A percentile compares a stretch with the other conserved stretches of the same genome.
Conservation (phyloP, 2,797 vertebrate genomes). For the Anomalospiza imberbis region DNA sequence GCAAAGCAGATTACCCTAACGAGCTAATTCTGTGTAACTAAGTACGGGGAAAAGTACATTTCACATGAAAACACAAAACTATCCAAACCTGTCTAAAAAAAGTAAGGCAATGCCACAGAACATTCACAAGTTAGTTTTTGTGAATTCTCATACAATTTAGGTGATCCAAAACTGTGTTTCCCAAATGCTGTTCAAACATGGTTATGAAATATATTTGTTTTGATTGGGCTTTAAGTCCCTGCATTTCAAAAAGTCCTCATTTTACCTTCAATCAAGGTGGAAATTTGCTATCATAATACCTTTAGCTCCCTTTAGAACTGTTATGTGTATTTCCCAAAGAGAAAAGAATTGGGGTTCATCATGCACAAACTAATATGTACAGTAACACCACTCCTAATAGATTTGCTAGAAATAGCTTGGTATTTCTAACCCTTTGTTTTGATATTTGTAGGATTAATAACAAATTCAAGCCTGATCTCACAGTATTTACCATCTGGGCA, state of each 20-base stretch:
- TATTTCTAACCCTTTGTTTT: slow-evolving; percentile 24
- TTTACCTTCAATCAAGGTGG: neutral
- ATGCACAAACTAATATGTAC: neutral
- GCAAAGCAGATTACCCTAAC: neutral
- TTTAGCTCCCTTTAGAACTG: neutral
- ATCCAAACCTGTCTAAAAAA: neutral
- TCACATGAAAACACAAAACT: neutral
- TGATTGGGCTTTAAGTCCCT: neutral
- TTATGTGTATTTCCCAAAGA: neutral
- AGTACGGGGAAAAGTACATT: neutral
- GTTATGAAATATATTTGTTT: neutral
- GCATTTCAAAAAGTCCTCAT: neutral
- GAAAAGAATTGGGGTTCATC: neutral
- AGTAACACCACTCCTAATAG: neutral
- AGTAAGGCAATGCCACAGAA: neutral
- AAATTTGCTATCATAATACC: neutral
- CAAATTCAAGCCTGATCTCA: slow-evolving; percentile 5
- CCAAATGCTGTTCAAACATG: neutral
- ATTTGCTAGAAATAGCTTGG: neutral
- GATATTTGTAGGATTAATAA: slow-evolving; percentile 6
- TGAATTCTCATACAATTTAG: neutral
- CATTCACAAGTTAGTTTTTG: neutral
- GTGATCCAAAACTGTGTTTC: neutral
- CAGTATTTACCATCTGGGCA: neutral
- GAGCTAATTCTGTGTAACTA: neutral